Evolutionary conservation across 2,797 vertebrate species (phyloP), one percentile per base, ranked within the genome.

Genomic region (Enteromius anoplus): DNA sequence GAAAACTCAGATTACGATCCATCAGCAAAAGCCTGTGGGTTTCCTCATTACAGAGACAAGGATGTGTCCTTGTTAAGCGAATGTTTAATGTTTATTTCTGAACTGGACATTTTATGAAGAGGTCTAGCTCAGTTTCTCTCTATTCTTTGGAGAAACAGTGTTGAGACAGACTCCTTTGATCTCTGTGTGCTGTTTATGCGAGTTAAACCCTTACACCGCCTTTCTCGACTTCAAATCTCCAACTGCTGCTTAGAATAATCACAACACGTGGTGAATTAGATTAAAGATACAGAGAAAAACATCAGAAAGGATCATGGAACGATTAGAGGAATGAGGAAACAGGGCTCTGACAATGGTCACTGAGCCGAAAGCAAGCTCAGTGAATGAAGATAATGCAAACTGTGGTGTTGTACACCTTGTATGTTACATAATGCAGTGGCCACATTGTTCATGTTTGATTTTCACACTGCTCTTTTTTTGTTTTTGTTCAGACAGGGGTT

Each of bases 241-340:
- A 85, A 83, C 62, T 70, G 45, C 81, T 68, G 76, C 77, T 83
- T 68, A 51, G 76, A 76, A 72, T 64, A 69, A 75, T 86, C 51
- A 23, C 40, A 80, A 76, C 78, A 78, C 73, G 37, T 78, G 60
- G 23, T 37, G 69, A 73, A 55, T 55, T 34, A 62, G 70, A 47
- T 76, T 26, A 80, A 75, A 84, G 47, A 80, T 60, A 70, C 77
- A 47, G 45, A 29, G 58, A 29, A 65, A 75, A 82, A 78, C 85
- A 80, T 71, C 42, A 84, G 65, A 80, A 76, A 71, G 64, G 77
- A 80, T 76, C 64, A 69, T 64, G 34, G 65, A 71, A 75, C 80
- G 77, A 83, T 69, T 79, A 75, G 42, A 53, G 34, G 64, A 58
- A 68, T 45, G 65, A 80, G 68, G 60, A 78, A 84, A 73, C 23